Base-by-base conservation (phyloP, 1,140 invertebrate species). In the Drosophila mojavensis region DNA sequence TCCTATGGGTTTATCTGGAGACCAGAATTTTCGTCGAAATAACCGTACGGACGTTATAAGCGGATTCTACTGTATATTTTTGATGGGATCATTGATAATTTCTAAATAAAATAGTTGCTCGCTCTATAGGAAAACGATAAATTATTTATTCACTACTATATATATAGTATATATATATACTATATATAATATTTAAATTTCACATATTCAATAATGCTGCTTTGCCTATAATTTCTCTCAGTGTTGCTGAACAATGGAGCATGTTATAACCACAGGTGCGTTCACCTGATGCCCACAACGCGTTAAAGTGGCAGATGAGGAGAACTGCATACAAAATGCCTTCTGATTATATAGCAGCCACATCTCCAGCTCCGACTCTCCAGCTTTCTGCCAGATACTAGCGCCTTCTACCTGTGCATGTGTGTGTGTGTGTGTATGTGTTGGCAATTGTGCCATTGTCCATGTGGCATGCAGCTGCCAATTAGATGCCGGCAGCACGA, bases 401-500 rank as follows among this genome's bases (percentile, higher is more conserved):
- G 33, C 33, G 0, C 10, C 36, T 13, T 9, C 6, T 33, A 10
- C 33, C 33, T 33, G 33, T 9, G 28, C 28, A 5, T 33, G 5
- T 33, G 30, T 1, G 1, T 17, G 33, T 36, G 36, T 39, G 36
- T 39, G 36, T 39, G 36, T 13, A 24, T 4, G 45, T 51, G 33
- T 24, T 61, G 64, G 15, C 64, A 55, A 75, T 82, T 83, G 75
- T 79, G 36, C 17, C 39, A 33, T 48, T 62, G 64, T 26, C 41
- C 51, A 47, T 28, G 53, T 30, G 33, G 62, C 66, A 50, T 74
- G 64, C 69, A 69, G 53, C 59, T 83, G 65, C 71, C 80, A 82
- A 82, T 83, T 83, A 83, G 81, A 75, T 24, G 36, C 24, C 33
- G 56, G 13, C 61, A 47, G 28, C 5, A 33, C 13, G 28, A 39